A percentile compares a stretch with the other conserved stretches of the same genome.
Evolutionary conservation across 1,140 invertebrate species (phyloP).

Genomic region (Micrasema longulum): DNA sequence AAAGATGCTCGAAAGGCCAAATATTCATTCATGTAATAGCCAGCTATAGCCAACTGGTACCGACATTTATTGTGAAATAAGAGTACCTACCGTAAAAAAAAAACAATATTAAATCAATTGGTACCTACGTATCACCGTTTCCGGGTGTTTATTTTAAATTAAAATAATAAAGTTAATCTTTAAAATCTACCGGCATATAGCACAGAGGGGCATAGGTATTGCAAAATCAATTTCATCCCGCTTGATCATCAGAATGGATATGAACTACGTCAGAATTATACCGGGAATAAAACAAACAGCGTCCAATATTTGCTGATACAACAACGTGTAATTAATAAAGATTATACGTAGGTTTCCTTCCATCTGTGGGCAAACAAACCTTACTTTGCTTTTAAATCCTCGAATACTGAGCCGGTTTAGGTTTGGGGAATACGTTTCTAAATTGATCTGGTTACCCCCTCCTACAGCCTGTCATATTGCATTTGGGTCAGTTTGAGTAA

Average conservation of each 20-base stretch:
- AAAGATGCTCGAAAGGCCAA: too few species aligned
- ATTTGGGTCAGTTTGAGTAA: conserved; percentile 48
- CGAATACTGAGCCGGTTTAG: not conserved
- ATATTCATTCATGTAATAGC: too few species aligned
- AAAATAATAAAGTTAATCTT: not conserved
- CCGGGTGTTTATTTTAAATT: too few species aligned
- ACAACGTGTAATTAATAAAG: conserved; percentile 43
- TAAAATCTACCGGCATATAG: not conserved
- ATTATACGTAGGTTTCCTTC: conserved; percentile 48
- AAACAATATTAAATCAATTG: too few species aligned
- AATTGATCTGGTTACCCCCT: too few species aligned
- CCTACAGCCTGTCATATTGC: conserved; percentile 34
- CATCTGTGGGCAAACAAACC: conserved; percentile 46
- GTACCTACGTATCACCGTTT: too few species aligned
- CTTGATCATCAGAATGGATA: conserved; percentile 3
- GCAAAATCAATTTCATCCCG: not conserved
- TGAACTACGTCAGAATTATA: not conserved
- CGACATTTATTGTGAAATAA: too few species aligned
- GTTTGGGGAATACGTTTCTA: too few species aligned
- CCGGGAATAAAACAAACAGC: conserved; percentile 6
- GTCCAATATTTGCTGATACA: conserved; percentile 44
- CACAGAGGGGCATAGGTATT: not conserved
- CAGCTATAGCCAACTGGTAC: too few species aligned
- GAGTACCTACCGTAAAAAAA: too few species aligned
- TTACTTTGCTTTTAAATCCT: conserved; percentile 47